Conservation (phyloP, 2,113 vertebrate genomes). For the Sorex araneus region DNA sequence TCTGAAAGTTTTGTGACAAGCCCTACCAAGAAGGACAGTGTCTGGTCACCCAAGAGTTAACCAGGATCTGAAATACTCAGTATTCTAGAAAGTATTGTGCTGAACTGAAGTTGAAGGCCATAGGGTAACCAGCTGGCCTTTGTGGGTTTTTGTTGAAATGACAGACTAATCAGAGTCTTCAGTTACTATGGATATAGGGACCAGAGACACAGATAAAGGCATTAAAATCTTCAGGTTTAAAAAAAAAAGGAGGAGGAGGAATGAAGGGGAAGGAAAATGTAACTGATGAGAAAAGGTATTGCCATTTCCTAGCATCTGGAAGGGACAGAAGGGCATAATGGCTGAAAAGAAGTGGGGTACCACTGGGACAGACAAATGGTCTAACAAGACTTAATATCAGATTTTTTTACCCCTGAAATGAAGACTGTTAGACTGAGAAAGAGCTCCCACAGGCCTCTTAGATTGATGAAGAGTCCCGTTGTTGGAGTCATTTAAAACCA, state of each 20-base stretch:
- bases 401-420: constrained; percentile 64
- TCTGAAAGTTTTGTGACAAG: not conserved
- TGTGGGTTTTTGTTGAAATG: constrained; percentile 7
- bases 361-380: constrained; percentile 20
- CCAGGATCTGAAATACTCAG: not conserved
- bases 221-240: constrained; percentile 30
- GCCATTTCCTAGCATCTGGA: not conserved
- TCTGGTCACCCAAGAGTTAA: not conserved
- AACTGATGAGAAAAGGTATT: constrained; percentile 35
- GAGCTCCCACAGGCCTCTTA: constrained; percentile 62
- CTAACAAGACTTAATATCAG: constrained; percentile 66
- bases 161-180: constrained; percentile 42
- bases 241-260: not conserved
- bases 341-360: constrained; percentile 35
- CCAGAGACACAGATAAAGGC: constrained; percentile 30
- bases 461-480: constrained; percentile 65
- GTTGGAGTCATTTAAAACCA: constrained; percentile 68
- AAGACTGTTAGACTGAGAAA: constrained; percentile 55
- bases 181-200: constrained; percentile 58
- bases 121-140: not conserved
- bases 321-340: constrained; percentile 6
- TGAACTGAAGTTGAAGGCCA: constrained; percentile 13
- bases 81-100: not conserved
- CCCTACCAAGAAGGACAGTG: not conserved
- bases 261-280: not conserved